phyloP scores from a whole-genome alignment of 2,888 invertebrate genomes.

The Myopa tessellatipennis region DNA sequence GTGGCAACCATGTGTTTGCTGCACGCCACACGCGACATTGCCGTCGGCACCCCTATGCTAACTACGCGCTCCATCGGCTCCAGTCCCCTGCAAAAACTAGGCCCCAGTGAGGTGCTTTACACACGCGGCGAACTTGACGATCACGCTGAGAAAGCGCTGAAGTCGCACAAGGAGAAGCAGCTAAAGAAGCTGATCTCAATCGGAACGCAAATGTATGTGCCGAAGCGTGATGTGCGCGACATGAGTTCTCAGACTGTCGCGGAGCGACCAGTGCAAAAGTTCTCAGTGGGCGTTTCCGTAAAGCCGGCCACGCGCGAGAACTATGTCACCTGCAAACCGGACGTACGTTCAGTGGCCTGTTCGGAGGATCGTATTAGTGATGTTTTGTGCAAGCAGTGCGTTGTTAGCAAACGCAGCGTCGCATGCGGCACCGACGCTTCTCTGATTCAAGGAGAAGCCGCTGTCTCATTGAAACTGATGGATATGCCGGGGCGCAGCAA shows the following conservation, averaged over 20 bases:
- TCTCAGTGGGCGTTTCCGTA: constrained; percentile 56
- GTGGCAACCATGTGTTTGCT: constrained; percentile 75
- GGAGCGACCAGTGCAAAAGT: constrained; percentile 55
- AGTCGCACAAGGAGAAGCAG: constrained; percentile 48
- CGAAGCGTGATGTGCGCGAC: constrained; percentile 56
- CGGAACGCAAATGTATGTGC: constrained; percentile 64
- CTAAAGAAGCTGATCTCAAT: constrained; percentile 58
- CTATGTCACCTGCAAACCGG: constrained; percentile 62
- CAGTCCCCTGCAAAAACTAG: constrained; percentile 51
- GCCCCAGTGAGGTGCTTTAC: constrained; percentile 60
- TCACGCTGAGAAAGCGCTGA: constrained; percentile 56
- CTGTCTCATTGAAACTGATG: constrained; percentile 67
- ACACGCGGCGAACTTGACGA: constrained; percentile 64
- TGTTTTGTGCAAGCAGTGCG: constrained; percentile 70
- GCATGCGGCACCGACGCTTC: constrained; percentile 70
- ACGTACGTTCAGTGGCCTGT: constrained; percentile 69
- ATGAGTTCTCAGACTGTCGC: constrained; percentile 57
- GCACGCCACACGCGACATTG: constrained; percentile 74
- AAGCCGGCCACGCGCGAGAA: constrained; percentile 60
- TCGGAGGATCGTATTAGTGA: constrained; percentile 70
- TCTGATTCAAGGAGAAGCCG: constrained; percentile 45
- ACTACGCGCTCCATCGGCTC: constrained; percentile 57
- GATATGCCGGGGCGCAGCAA: constrained; percentile 70
- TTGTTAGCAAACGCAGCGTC: constrained; percentile 69
- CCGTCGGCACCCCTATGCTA: constrained; percentile 69